Conservation (phyloP, 1,140 invertebrate species). For the Brachionus asplanchnoidis region DNA sequence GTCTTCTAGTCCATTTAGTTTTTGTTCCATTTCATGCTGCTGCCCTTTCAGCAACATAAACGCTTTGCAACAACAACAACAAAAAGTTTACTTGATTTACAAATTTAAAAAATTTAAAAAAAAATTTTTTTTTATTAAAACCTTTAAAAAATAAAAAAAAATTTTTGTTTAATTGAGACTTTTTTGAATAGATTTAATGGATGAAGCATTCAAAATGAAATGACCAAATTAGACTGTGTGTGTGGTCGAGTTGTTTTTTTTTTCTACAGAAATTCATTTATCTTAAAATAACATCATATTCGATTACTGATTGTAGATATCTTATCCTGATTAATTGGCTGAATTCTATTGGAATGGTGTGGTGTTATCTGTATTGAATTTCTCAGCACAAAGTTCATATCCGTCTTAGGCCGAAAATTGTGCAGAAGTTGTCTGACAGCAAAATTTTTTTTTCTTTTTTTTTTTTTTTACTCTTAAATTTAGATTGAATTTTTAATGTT, state of each 20-base stretch:
- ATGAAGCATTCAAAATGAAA: background rate
- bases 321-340: conserved; percentile 11
- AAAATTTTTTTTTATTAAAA: no score
- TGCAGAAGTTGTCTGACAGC: background rate
- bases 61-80: no score
- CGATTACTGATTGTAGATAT: background rate
- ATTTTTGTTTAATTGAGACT: no score
- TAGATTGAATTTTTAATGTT: background rate
- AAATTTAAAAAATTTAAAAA: no score
- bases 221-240: background rate
- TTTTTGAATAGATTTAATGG: background rate
- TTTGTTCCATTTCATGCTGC: no score
- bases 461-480: background rate
- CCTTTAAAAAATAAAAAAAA: no score
- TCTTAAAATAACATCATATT: conserved; percentile 21
- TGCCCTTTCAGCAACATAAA: background rate
- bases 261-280: background rate
- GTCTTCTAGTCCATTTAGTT: background rate
- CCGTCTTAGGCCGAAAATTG: background rate
- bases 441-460: background rate
- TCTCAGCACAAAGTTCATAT: background rate
- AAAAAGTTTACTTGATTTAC: no score
- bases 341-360: background rate
- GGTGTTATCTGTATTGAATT: background rate
- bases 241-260: background rate